These are phyloP conservation scores for Drosophila pseudoananassae DNA, from an alignment of 1,140 invertebrate genomes.

Conservation along the genomic window DNA sequence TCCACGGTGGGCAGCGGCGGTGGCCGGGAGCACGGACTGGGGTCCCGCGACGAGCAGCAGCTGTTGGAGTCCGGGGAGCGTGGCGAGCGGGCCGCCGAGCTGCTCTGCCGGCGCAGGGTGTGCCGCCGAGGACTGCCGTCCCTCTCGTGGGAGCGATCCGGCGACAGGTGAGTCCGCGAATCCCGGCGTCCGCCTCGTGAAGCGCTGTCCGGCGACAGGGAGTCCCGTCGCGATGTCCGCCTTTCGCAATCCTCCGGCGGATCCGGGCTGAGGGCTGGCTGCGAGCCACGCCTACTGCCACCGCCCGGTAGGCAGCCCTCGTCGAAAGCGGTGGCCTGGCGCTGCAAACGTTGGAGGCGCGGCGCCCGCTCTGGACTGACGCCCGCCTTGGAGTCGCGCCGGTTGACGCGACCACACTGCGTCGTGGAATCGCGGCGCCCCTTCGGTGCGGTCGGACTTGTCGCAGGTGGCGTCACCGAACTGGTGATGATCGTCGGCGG, in stretches of 20 bases:
- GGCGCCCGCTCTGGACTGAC: slow-evolving; percentile 88
- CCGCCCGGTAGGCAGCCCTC: slow-evolving; percentile 90
- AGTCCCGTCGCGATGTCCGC: slow-evolving; percentile 91
- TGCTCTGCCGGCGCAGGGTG: slow-evolving; percentile 90
- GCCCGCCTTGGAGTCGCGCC: slow-evolving; percentile 88
- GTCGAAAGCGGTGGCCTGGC: slow-evolving; percentile 95
- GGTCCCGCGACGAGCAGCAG: slow-evolving; percentile 89
- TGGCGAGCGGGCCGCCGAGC: slow-evolving; percentile 87
- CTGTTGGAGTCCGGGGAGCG: slow-evolving; percentile 91
- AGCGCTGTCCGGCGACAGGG: slow-evolving; percentile 94
- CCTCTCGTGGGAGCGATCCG: slow-evolving; percentile 88
- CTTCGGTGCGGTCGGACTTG: slow-evolving; percentile 88
- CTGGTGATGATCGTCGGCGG: slow-evolving; percentile 93
- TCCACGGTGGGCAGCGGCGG: slow-evolving; percentile 85
- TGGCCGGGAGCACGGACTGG: slow-evolving; percentile 88
- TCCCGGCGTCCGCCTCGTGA: slow-evolving; percentile 89
- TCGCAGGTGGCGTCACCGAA: slow-evolving; percentile 91
- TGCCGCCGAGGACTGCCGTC: slow-evolving; percentile 89
- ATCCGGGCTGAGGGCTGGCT: slow-evolving; percentile 92
- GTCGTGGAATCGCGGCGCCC: slow-evolving; percentile 93
- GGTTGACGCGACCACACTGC: slow-evolving; percentile 88
- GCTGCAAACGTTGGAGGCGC: slow-evolving; percentile 89
- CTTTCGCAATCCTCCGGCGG: slow-evolving; percentile 86
- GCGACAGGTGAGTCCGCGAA: slow-evolving; percentile 91
- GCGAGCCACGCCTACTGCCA: slow-evolving; percentile 89